Conservation (phyloP, 92 coral and sea anemone genomes). For the Phenganax marumi region DNA sequence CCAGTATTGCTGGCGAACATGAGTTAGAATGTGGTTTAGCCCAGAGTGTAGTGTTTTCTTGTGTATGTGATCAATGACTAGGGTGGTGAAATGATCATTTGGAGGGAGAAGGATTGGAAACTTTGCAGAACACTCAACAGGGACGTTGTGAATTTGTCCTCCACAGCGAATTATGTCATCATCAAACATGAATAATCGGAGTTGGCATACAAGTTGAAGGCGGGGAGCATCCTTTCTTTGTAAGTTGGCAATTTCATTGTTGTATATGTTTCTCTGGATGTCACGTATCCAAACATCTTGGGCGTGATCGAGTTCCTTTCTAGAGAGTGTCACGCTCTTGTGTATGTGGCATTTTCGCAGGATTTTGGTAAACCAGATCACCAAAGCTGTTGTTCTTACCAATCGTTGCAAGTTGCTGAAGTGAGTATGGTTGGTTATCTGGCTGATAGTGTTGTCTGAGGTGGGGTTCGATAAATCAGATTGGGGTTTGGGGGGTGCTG, state of each 20-base stretch:
- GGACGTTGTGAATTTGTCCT: neutral
- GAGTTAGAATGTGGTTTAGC: neutral
- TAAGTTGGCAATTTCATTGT: conserved; percentile 1
- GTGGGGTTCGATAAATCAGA: neutral
- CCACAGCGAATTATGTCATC: neutral
- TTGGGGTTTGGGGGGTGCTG: neutral
- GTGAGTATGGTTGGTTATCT: neutral
- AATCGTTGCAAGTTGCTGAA: conserved; percentile 23
- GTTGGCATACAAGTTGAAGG: neutral
- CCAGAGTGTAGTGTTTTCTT: neutral
- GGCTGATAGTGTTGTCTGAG: neutral
- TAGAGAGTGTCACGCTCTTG: neutral
- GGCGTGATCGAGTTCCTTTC: neutral
- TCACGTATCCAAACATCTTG: neutral
- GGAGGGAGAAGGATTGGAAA: neutral
- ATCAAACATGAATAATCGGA: neutral
- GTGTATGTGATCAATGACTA: neutral
- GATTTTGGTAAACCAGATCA: neutral
- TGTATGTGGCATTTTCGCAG: neutral
- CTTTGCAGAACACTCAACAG: neutral
- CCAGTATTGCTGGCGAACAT: neutral
- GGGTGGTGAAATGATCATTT: conserved; percentile 7
- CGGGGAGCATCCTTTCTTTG: neutral
- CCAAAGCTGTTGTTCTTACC: neutral
- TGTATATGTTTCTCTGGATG: neutral